A percentile compares a stretch with the other conserved stretches of the same genome.
Conservation (phyloP, 2,797 vertebrate genomes). For the Enteromius thamalakanensis region DNA sequence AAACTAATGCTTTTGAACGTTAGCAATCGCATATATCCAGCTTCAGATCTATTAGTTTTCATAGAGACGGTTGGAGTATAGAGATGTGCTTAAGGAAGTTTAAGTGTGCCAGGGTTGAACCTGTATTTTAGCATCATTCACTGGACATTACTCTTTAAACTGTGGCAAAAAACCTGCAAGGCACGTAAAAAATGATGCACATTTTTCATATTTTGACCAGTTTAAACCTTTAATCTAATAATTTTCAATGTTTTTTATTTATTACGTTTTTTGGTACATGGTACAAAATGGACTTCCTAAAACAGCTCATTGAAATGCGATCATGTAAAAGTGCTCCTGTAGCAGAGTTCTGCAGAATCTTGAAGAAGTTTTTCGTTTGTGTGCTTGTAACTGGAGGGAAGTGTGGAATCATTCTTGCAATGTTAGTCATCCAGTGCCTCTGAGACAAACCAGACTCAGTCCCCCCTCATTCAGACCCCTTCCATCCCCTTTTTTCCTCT, state of each 20-base stretch:
- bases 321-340: background rate
- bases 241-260: background rate
- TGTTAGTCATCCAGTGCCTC: slow-evolving; percentile 54
- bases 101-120: no score
- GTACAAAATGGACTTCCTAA: background rate
- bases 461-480: slow-evolving; percentile 50
- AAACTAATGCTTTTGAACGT: no score
- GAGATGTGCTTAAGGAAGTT: no score
- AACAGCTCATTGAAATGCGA: background rate
- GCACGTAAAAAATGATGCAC: no score
- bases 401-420: slow-evolving; percentile 57
- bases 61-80: no score
- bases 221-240: background rate
- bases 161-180: no score
- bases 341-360: background rate
- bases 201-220: no score
- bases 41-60: no score
- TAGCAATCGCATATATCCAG: no score
- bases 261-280: background rate
- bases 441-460: slow-evolving; percentile 51
- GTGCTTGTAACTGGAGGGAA: slow-evolving; percentile 47
- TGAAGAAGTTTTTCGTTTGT: slow-evolving; percentile 22
- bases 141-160: no score
- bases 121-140: no score
- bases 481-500: slow-evolving; percentile 1